These are phyloP conservation scores for Channa maculata DNA, from an alignment of 2,113 vertebrate genomes.

Conservation along the genomic window DNA sequence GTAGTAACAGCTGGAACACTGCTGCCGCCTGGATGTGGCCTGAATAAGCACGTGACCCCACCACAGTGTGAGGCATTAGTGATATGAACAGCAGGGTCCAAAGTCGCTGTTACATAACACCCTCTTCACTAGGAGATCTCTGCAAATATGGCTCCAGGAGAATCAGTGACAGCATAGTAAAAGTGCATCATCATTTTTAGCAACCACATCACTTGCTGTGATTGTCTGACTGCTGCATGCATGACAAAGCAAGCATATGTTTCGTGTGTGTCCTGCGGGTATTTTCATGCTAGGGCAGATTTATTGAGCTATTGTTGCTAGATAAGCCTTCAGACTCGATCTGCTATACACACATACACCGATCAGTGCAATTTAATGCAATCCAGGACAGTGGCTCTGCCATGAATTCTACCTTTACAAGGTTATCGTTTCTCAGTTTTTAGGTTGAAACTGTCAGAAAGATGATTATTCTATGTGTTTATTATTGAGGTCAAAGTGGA, in stretches of 20 bases:
- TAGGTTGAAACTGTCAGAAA: too few species aligned
- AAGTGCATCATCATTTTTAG: constrained; percentile 73
- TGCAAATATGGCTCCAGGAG: constrained; percentile 68
- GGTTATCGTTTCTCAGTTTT: too few species aligned
- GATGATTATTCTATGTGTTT: too few species aligned
- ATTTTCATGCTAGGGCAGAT: constrained; percentile 45
- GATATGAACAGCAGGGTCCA: constrained; percentile 81
- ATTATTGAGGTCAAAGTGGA: too few species aligned
- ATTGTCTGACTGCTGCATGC: constrained; percentile 34
- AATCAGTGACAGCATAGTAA: constrained; percentile 65
- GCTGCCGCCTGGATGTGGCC: constrained; percentile 74
- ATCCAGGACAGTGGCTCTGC: too few species aligned
- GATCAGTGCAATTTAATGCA: constrained; percentile 7
- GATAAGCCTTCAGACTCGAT: constrained; percentile 40
- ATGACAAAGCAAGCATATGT: constrained; percentile 52
- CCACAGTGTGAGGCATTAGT: constrained; percentile 79
- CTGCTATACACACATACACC: background rate
- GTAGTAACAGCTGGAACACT: constrained; percentile 78
- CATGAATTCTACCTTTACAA: too few species aligned
- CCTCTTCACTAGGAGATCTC: constrained; percentile 78
- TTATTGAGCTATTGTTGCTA: constrained; percentile 27
- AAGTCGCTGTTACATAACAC: constrained; percentile 75
- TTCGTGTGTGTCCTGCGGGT: constrained; percentile 29
- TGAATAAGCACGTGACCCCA: constrained; percentile 77
- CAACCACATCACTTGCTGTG: constrained; percentile 48